Base-by-base conservation (phyloP, 1,140 invertebrate genomes). In the Spodoptera frugiperda region DNA sequence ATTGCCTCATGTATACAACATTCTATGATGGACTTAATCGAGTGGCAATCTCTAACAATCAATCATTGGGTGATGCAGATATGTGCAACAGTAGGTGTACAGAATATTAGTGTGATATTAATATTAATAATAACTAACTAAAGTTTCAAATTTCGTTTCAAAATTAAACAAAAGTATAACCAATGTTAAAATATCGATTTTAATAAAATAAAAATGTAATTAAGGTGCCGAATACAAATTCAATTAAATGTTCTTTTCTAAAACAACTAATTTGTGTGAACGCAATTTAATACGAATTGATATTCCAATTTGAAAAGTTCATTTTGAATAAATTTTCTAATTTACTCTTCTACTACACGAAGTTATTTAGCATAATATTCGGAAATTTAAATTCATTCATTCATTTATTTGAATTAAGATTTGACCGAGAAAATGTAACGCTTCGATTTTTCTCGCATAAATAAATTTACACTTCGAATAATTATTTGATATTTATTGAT, bases 261-360 rank as follows among this genome's bases (percentile, higher is more conserved):
- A 11, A 59, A 30, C 48, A 68, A 68, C 11, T 25, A 68, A 68
- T 30, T 53, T 68, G 48, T 54, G 30, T 71, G 39, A 54, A 55
- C 51, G n/a, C 39, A 71, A 71, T 71, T 71, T 71, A 33, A 44
- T 53, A 33, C 25, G n/a, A 71, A 71, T 71, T 70, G 25, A 15
- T 53, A 70, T 70, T 71, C 15, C 11, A 55, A 65, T 54, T 17
- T 54, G 51, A 15, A 71, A 71, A 55, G 15, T 55, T 19, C 15
- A 71, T 55, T 55, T 44, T 39, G 53, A 44, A 71, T 55, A 17
- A 53, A 25, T 25, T 25, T 25, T 25, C 21, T 53, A 70, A 53
- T 55, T 55, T 55, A 44, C 53, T 44, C 21, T 3, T 71, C 4
- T 21, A 44, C 25, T 55, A 55, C 15, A 44, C 3, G n/a, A 2